Percentiles rank a stretch among this genome's conserved stretches.
These are phyloP conservation scores for Tinea pellionella DNA, from an alignment of 2,888 invertebrate genomes.

Conservation along the genomic window DNA sequence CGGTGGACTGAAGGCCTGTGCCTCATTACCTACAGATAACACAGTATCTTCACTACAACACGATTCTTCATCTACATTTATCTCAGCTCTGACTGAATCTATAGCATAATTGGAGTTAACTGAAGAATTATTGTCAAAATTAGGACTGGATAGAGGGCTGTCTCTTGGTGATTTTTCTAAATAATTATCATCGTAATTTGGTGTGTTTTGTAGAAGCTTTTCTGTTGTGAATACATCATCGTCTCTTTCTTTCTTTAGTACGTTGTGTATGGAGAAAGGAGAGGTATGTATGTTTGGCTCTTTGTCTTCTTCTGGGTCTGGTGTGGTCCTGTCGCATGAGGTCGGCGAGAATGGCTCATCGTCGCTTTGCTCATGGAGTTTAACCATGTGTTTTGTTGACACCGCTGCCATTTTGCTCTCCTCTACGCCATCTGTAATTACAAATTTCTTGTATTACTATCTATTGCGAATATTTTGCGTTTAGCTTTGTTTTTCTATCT, in stretches of 20 bases:
- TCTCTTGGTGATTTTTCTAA: slow-evolving; percentile 15
- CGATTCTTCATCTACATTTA: slow-evolving; percentile 69
- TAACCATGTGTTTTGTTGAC: slow-evolving; percentile 45
- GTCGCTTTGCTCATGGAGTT: slow-evolving; percentile 58
- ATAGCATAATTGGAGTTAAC: slow-evolving; percentile 38
- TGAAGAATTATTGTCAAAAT: slow-evolving; percentile 24
- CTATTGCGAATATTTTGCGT: too few species aligned
- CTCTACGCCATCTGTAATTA: slow-evolving; percentile 54
- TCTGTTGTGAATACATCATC: slow-evolving; percentile 64
- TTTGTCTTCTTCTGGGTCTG: slow-evolving; percentile 53
- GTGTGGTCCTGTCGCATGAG: slow-evolving; percentile 49
- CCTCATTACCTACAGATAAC: slow-evolving; percentile 84
- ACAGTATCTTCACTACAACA: slow-evolving; percentile 84
- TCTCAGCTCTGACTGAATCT: slow-evolving; percentile 35
- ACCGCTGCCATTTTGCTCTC: slow-evolving; percentile 52
- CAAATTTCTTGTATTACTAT: background rate
- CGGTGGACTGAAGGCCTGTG: slow-evolving; percentile 50
- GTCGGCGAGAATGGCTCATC: slow-evolving; percentile 58
- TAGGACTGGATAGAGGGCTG: slow-evolving; percentile 26
- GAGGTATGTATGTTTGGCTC: slow-evolving; percentile 35
- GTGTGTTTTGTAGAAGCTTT: slow-evolving; percentile 55
- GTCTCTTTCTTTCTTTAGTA: slow-evolving; percentile 59
- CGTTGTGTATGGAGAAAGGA: slow-evolving; percentile 63
- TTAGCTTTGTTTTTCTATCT: too few species aligned
- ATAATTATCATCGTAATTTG: slow-evolving; percentile 31